Base-by-base conservation (phyloP, 2,888 invertebrate genomes). In the Rhaphigaster nebulosa region DNA sequence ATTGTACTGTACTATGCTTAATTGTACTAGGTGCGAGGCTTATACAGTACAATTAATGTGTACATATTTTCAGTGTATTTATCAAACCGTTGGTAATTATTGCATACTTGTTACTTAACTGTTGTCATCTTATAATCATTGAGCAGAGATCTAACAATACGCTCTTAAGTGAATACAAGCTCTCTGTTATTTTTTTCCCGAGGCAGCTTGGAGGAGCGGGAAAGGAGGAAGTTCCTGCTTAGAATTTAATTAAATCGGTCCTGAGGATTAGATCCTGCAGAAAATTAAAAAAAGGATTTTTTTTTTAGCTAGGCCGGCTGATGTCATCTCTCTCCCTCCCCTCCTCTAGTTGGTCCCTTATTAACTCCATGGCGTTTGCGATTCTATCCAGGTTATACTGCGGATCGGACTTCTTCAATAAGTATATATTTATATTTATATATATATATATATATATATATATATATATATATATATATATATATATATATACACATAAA, bases 161-260 rank as follows among this genome's bases (percentile, higher is more conserved):
- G 18, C n/a, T 29, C 1, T 65, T 15, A 65, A 65, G 15, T 29
- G 29, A 60, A 60, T 60, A 26, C 10, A 60, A 65, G 3, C 29
- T 65, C 5, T 8, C 8, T 29, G n/a, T 29, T 29, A n/a, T 65
- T 29, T n/a, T 60, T n/a, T 65, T 29, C 26, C 29, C 12, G 26
- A 15, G 0, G 10, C 8, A 60, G n/a, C 29, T 15, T 65, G n/a
- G 2, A 29, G 15, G 26, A 29, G 29, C 10, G 10, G 26, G n/a
- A 0, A 65, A 65, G 65, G 65, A 29, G 29, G 29, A 29, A 65
- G 65, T 65, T 65, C 15, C 65, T 65, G 65, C n/a, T n/a, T 29
- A 29, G 65, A 65, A n/a, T 65, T 65, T 65, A 65, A 65, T 65
- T 65, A 65, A 65, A 65, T 65, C 65, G 65, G 18, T 65, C 65